Evolutionary conservation across 2,113 vertebrate species (phyloP).

Genomic region (Actenoides hombroni): DNA sequence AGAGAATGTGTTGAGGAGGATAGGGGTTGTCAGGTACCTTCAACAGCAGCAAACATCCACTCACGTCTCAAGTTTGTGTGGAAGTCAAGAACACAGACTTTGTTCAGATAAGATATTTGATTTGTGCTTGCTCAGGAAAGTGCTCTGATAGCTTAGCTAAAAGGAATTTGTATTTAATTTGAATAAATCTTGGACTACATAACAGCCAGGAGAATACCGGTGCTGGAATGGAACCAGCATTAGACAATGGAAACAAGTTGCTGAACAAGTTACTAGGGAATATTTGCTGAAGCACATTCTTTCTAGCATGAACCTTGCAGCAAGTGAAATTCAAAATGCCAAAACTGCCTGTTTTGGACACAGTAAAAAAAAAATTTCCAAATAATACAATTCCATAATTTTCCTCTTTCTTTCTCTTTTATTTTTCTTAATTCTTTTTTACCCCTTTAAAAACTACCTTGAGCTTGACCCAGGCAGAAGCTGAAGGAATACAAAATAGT

Average conservation of each 20-base stretch:
- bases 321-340: background rate
- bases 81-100: slow-evolving; percentile 18
- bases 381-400: background rate
- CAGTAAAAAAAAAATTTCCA: background rate
- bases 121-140: slow-evolving; percentile 47
- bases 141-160: slow-evolving; percentile 27
- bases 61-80: background rate
- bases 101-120: slow-evolving; percentile 4
- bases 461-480: background rate
- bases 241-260: background rate
- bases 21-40: slow-evolving; percentile 15
- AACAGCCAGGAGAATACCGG: background rate
- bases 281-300: background rate
- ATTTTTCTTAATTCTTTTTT: background rate
- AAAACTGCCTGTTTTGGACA: background rate
- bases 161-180: slow-evolving; percentile 28
- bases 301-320: background rate
- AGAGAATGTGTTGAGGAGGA: background rate
- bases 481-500: background rate
- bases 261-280: background rate
- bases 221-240: background rate
- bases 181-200: slow-evolving; percentile 23
- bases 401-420: background rate
- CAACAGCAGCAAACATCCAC: slow-evolving; percentile 16
- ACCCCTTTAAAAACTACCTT: background rate